A percentile compares a stretch with the other conserved stretches of the same genome.
phyloP scores from a whole-genome alignment of 2,888 invertebrate species.

The Lepeophtheirus nordmannii region DNA sequence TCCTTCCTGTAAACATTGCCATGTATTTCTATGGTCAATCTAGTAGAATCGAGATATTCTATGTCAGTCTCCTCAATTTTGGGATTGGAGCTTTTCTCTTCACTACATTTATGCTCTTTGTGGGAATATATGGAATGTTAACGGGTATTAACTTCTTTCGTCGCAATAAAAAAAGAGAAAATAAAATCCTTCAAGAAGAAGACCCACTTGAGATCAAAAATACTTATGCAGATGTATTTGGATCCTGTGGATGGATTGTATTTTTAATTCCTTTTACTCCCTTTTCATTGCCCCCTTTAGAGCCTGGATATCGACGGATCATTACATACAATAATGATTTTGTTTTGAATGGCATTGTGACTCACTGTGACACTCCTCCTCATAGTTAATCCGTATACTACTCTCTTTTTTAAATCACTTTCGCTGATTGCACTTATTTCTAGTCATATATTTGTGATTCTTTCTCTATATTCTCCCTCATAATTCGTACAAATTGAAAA shows the following conservation, averaged over 20 bases:
- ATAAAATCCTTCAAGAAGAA: no score
- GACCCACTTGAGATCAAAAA: not conserved
- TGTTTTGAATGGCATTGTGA: slow-evolving; percentile 12
- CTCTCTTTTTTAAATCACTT: no score
- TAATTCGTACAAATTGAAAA: no score
- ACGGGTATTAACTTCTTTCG: not conserved
- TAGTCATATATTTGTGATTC: no score
- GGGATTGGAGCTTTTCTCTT: slow-evolving; percentile 7
- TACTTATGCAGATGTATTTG: slow-evolving; percentile 9
- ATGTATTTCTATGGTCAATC: not conserved
- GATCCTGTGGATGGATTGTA: slow-evolving; percentile 7
- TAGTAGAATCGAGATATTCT: slow-evolving; percentile 3
- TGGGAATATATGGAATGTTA: not conserved
- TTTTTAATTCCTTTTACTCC: slow-evolving; percentile 10
- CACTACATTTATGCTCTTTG: not conserved
- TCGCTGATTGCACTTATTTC: no score
- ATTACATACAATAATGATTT: slow-evolving; percentile 21
- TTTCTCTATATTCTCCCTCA: no score
- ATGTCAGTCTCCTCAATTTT: slow-evolving; percentile 10
- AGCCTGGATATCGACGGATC: slow-evolving; percentile 15
- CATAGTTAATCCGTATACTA: not conserved
- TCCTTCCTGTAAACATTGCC: slow-evolving; percentile 3
- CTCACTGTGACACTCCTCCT: not conserved
- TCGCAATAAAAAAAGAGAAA: no score
- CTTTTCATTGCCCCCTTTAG: slow-evolving; percentile 9